These are phyloP conservation scores for Actenoides hombroni DNA, from an alignment of 2,113 vertebrate genomes.

Conservation along the genomic window DNA sequence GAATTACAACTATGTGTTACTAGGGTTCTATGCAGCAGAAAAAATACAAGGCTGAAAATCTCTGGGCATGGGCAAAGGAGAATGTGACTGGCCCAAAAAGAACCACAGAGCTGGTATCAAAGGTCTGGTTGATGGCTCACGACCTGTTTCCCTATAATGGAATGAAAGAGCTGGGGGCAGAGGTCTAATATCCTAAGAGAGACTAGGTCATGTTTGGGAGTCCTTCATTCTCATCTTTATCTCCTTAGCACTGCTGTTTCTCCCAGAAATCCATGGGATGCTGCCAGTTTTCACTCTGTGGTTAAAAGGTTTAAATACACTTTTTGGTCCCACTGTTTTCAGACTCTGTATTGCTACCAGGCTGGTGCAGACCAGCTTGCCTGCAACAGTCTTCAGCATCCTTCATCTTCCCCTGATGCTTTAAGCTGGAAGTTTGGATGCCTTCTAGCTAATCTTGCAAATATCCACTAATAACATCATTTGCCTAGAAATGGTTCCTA, in stretches of 20 bases:
- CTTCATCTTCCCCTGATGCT: background rate
- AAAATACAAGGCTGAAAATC: constrained; percentile 11
- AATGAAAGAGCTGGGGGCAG: background rate
- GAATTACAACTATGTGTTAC: constrained; percentile 39
- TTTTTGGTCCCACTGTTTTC: background rate
- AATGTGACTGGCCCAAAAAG: background rate
- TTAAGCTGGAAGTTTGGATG: background rate
- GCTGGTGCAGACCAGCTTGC: background rate
- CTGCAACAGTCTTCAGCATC: background rate
- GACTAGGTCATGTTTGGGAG: background rate
- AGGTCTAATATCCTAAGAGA: background rate
- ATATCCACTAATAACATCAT: background rate
- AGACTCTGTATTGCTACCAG: background rate
- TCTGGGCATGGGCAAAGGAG: background rate
- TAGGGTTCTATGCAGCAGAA: background rate
- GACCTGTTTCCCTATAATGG: background rate
- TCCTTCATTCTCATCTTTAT: background rate
- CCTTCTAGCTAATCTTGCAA: background rate
- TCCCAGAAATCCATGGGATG: background rate
- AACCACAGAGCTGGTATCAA: background rate
- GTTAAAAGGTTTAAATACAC: background rate
- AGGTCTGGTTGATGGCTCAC: background rate
- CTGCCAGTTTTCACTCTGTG: background rate
- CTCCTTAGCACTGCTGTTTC: background rate
- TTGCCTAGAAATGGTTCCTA: background rate